Base-by-base conservation (phyloP, 2,113 vertebrate species). In the Sinocyclocheilus anophthalmus region DNA sequence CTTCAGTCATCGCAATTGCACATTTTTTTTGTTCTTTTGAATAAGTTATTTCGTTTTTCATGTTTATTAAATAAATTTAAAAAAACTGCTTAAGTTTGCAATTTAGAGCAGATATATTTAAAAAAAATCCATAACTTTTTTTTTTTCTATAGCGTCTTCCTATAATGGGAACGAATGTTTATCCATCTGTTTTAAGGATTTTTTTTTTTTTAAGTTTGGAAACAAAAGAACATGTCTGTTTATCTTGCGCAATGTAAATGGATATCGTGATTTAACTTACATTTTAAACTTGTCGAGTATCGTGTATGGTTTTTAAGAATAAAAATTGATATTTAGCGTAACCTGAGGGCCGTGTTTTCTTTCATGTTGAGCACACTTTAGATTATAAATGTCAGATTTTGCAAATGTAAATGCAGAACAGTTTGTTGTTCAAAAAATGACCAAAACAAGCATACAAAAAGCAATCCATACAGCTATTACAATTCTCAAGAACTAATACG, bases 271-370 rank as follows among this genome's bases (percentile, higher is more conserved):
- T 95, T 96, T 93, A 93, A 95, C 95, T 95, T 95, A 95, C 94
- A 96, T 96, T 96, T 95, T 93, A 95, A 95, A 94, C 93, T 94
- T 95, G 95, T 96, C 90, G 90, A 96, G 94, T 95, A 95, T 95
- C 93, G 94, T 96, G 95, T 96, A 94, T 96, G 94, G 95, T 96
- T 96, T 96, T 95, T 96, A 95, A 96, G 94, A 96, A 96, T 96
- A 95, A 95, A 95, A 94, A 93, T 94, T 91, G 86, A 90, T 95
- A 95, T 96, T 95, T 95, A 96, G 95, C 93, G 93, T 94, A 94
- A 90, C 75, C 83, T 85, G 86, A 92, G 92, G 92, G 88, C 90
- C 89, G 88, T 90, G 92, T 70, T 92, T 94, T 86, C 86, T 92
- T 93, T 90, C 69, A 87, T 37, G 18, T 87, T 37, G 5, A 37